A percentile compares a stretch with the other conserved stretches of the same genome.
These are phyloP conservation scores for Proteles cristata DNA, from an alignment of 2,113 vertebrate species.

Conservation along the genomic window DNA sequence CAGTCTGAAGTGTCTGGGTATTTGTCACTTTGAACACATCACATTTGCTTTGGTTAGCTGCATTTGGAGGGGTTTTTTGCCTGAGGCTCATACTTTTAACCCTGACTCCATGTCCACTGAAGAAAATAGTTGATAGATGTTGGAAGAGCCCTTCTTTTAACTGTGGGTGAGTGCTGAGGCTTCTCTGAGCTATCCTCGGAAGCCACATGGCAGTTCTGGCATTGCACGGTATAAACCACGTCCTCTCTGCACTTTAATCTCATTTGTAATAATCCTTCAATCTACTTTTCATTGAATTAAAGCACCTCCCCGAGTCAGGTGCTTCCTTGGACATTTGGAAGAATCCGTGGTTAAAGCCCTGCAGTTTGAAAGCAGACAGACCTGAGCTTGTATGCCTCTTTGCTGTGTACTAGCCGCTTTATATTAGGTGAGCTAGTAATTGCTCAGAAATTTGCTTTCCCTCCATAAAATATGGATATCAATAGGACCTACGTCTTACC, in stretches of 20 bases:
- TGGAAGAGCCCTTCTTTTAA: neutral
- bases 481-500: neutral
- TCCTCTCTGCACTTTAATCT: neutral
- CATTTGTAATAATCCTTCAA: neutral
- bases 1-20: neutral
- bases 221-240: neutral
- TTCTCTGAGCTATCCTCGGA: neutral
- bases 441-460: neutral
- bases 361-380: neutral
- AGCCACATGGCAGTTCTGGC: neutral
- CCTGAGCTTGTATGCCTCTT: neutral
- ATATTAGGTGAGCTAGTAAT: neutral
- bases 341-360: neutral
- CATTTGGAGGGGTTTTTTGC: neutral
- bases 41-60: neutral
- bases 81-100: neutral
- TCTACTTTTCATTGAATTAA: neutral
- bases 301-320: neutral
- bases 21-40: conserved; percentile 27
- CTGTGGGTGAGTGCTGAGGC: neutral
- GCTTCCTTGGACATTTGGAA: neutral
- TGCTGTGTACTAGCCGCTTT: neutral
- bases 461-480: neutral
- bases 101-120: neutral
- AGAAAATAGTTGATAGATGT: conserved; percentile 13